Evolutionary conservation across 1,140 invertebrate species (phyloP), one percentile per base, ranked within the genome.

Genomic region (Adoxophyes honmai): DNA sequence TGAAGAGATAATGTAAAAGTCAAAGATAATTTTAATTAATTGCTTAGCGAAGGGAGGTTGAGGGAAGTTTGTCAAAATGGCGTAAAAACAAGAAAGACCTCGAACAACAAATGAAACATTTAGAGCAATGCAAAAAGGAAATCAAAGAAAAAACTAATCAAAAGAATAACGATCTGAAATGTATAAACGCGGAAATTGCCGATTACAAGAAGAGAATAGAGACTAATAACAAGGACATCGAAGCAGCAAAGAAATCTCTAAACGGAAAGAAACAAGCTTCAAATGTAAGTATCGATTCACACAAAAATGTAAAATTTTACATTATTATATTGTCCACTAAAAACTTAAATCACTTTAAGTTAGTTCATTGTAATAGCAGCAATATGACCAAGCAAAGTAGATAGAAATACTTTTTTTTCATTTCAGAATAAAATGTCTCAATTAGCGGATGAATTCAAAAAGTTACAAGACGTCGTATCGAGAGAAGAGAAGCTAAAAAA

Each of bases 71-170:
- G 13, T 64, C 37, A 15, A 86, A 81, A 64, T 88, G 85, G 81
- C 75, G 74, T 4, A 78, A 82, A 60, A 79, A 75, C 52, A 81
- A 81, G 55, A 86, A 79, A 64, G 81, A 86, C 38, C 54, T 88
- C 33, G 85, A 86, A 61, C 63, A 63, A 18, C 70, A 85, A 72
- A 36, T 83, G 36, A 37, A 57, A 14, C 73, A 69, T 52, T n/a
- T 86, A 13, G 63, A 71, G 11, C 79, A 81, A 48, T 78, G 68
- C 37, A 62, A 75, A 9, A 37, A 66, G 44, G 82, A 88, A 42
- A 81, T 83, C 10, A 70, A n/a, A n/a, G 80, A 81, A 15, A 83
- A 76, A 61, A 70, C 62, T 21, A 62, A 70, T 14, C 66, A 81
- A 36, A 88, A 84, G 64, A 69, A 38, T 14, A 83, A 78, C 36